Percentiles rank a stretch among this genome's conserved stretches.
Conservation (phyloP, 1,140 invertebrate genomes). For the Drosophila pandora region DNA sequence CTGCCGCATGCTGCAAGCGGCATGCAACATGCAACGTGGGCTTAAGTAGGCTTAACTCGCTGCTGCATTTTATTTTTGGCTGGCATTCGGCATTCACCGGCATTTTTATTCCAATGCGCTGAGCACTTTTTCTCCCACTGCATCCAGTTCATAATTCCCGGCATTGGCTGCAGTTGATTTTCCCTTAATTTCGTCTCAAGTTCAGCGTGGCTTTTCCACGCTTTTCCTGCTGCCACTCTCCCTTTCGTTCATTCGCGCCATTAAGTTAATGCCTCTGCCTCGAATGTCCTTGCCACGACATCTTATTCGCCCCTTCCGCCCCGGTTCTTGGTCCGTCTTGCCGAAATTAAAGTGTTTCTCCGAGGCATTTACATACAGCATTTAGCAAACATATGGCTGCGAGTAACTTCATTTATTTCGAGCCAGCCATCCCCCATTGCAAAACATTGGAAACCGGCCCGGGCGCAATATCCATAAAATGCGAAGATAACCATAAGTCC, state of each 20-base stretch:
- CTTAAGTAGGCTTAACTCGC: slow-evolving; percentile 78
- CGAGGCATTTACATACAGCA: slow-evolving; percentile 74
- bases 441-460: slow-evolving; percentile 53
- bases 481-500: slow-evolving; percentile 83
- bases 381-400: slow-evolving; percentile 72
- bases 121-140: slow-evolving; percentile 17
- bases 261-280: slow-evolving; percentile 48
- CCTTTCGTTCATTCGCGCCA: slow-evolving; percentile 51
- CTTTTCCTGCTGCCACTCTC: slow-evolving; percentile 36
- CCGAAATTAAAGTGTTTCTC: slow-evolving; percentile 71
- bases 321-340: neutral
- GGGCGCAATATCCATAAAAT: slow-evolving; percentile 83
- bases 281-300: slow-evolving; percentile 46
- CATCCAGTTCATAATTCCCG: slow-evolving; percentile 58
- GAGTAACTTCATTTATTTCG: slow-evolving; percentile 77
- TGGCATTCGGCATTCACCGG: slow-evolving; percentile 1
- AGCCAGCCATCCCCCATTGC: slow-evolving; percentile 16
- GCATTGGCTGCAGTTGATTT: slow-evolving; percentile 39
- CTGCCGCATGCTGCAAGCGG: slow-evolving; percentile 47
- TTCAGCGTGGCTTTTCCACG: slow-evolving; percentile 35
- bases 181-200: slow-evolving; percentile 60
- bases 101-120: slow-evolving; percentile 6
- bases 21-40: slow-evolving; percentile 69
- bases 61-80: slow-evolving; percentile 53
- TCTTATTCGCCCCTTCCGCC: neutral